Conservation (phyloP, 2,797 vertebrate species). For the Periparus ater region DNA sequence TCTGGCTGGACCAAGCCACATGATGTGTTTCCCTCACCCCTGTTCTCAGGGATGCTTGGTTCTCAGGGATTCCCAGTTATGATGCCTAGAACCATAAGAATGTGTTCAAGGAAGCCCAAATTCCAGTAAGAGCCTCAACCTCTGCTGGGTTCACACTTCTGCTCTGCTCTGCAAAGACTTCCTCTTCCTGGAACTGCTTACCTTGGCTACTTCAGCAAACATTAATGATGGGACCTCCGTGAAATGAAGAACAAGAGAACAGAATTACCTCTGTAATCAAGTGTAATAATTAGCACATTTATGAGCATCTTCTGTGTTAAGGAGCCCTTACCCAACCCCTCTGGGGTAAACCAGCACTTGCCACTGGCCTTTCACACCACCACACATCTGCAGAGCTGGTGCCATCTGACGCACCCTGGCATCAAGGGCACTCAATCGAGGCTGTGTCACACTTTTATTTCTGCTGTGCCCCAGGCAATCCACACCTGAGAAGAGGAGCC, state of each 20-base stretch:
- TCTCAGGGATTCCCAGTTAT: neutral
- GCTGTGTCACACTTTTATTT: neutral
- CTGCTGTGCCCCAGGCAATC: neutral
- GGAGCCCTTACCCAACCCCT: neutral
- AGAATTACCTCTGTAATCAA: neutral
- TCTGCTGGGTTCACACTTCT: neutral
- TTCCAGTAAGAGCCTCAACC: neutral
- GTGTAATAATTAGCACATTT: neutral
- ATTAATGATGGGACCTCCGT: neutral
- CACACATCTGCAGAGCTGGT: neutral
- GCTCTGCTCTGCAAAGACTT: neutral
- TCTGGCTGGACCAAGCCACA: neutral
- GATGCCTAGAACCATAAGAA: neutral
- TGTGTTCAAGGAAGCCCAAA: too few species aligned
- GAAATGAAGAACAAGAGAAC: neutral
- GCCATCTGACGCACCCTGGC: fast-evolving
- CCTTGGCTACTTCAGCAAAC: neutral
- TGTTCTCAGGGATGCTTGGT: neutral
- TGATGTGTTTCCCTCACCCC: neutral
- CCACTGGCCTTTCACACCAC: neutral
- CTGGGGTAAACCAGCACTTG: neutral
- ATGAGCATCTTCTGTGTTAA: neutral
- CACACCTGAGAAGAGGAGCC: fast-evolving
- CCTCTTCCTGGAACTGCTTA: neutral
- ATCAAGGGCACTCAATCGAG: fast-evolving